These are phyloP conservation scores for Calosoma granatense DNA, from an alignment of 1,140 invertebrate genomes.

Conservation along the genomic window DNA sequence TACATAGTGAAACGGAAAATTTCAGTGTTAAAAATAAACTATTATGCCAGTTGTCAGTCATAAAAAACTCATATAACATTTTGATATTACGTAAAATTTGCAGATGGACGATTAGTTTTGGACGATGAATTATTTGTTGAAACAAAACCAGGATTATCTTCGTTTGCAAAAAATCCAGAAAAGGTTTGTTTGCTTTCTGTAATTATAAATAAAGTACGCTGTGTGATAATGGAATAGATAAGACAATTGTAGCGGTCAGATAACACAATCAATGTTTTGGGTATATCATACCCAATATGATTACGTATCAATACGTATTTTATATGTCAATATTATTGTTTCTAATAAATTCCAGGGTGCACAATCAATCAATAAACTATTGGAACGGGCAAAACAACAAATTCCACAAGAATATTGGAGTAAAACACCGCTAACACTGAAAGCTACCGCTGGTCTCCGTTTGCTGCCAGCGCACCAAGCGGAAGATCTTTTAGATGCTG, in stretches of 20 bases:
- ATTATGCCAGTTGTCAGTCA: too few species aligned
- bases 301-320: too few species aligned
- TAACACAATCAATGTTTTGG: too few species aligned
- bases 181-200: conserved; percentile 43
- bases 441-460: conserved; percentile 86
- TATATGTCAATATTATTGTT: too few species aligned
- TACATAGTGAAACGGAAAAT: conserved; percentile 1
- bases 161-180: conserved; percentile 67
- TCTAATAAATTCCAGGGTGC: too few species aligned
- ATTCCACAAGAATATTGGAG: conserved; percentile 64
- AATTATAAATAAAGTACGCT: not conserved
- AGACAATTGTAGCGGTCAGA: too few species aligned
- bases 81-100: conserved; percentile 20
- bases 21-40: not conserved
- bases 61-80: not conserved
- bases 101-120: conserved; percentile 57
- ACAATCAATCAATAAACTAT: conserved; percentile 55
- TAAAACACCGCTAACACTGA: conserved; percentile 67
- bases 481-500: conserved; percentile 59
- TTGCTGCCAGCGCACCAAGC: conserved; percentile 68
- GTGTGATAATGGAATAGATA: not conserved
- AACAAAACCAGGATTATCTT: conserved; percentile 80
- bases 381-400: conserved; percentile 64
- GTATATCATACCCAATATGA: too few species aligned
- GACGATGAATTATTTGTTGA: conserved; percentile 75